Conservation (phyloP, 2,113 vertebrate species). For the Embiotoca jacksoni region DNA sequence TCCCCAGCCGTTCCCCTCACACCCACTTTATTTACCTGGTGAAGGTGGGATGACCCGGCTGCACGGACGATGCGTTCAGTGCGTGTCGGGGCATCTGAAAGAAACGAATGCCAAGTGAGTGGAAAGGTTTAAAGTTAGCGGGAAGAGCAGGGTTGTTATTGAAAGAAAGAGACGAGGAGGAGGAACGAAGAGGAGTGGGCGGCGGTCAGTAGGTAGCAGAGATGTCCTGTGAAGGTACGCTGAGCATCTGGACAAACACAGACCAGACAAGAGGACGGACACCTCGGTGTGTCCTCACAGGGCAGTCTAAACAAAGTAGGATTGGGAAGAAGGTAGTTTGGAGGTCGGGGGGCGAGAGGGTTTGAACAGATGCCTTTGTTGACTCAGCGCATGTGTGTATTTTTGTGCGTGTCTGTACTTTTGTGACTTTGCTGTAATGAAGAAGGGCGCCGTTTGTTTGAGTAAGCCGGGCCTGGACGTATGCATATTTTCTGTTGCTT, state of each 20-base stretch:
- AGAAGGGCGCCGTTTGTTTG: conserved; percentile 54
- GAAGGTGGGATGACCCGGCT: conserved; percentile 23
- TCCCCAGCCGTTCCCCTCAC: conserved; percentile 10
- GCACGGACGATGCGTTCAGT: not conserved
- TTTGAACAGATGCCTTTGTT: conserved; percentile 60
- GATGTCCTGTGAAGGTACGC: conserved; percentile 42
- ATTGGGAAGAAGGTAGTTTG: conserved; percentile 23
- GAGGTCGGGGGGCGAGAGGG: not conserved
- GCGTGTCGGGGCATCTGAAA: conserved; percentile 5
- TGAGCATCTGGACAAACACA: conserved; percentile 69
- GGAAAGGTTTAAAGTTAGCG: conserved; percentile 19
- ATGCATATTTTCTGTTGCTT: conserved; percentile 21
- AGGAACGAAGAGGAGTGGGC: conserved; percentile 4
- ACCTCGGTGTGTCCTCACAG: conserved; percentile 45
- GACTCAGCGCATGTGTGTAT: conserved; percentile 62
- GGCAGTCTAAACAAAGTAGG: conserved; percentile 70
- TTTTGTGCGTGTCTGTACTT: conserved; percentile 59
- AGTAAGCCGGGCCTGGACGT: conserved; percentile 23
- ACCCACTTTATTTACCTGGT: conserved; percentile 53
- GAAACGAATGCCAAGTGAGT: not conserved
- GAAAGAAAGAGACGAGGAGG: conserved; percentile 13
- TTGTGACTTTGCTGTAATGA: conserved; percentile 39
- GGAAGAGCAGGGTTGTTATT: conserved; percentile 19
- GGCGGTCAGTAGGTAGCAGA: conserved; percentile 7
- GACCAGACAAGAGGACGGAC: conserved; percentile 44